Evolutionary conservation across 2,888 invertebrate species (phyloP), one percentile per base, ranked within the genome.

Genomic region (Laspeyria flexula): DNA sequence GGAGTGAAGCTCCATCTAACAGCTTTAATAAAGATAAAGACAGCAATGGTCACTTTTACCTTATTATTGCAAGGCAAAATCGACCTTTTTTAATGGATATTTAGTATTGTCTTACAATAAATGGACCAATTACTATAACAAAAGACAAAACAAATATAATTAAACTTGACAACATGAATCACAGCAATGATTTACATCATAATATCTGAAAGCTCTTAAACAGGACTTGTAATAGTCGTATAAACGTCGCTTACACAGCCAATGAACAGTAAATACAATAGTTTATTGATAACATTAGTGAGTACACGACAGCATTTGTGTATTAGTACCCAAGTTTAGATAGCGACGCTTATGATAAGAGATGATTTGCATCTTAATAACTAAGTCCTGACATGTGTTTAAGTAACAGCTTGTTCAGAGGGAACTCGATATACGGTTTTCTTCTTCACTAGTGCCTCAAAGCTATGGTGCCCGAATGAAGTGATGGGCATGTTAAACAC

Each of bases 201-300:
- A 25, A 43, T 27, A 16, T 13, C 25, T 43, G 33, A 16, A 43
- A 43, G 43, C 43, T 34, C 11, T 34, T 11, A n/a, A 25, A 11
- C 27, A 27, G 34, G 12, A 43, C 34, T 34, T 1, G 25, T 13
- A 15, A 27, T 25, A 34, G 27, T 43, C 25, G 12, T 11, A 27
- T 34, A 25, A 43, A 27, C 15, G 25, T 25, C 18, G 18, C 15
- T 29, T 25, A 37, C 13, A 12, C 10, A 9, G 9, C 33, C 33
- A 39, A 39, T 46, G 39, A 46, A 39, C 23, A 38, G 3, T 0
- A 25, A 46, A 39, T 13, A 38, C 7, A 1, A 25, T 13, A 46
- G 25, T 40, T 46, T 46, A 46, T 46, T 18, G n/a, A 18, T 27
- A n/a, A 27, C 34, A 46, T 46, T 46, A 46, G 11, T 25, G 16